phyloP scores from a whole-genome alignment of 2,797 vertebrate species.

The Sebastes iracundus region DNA sequence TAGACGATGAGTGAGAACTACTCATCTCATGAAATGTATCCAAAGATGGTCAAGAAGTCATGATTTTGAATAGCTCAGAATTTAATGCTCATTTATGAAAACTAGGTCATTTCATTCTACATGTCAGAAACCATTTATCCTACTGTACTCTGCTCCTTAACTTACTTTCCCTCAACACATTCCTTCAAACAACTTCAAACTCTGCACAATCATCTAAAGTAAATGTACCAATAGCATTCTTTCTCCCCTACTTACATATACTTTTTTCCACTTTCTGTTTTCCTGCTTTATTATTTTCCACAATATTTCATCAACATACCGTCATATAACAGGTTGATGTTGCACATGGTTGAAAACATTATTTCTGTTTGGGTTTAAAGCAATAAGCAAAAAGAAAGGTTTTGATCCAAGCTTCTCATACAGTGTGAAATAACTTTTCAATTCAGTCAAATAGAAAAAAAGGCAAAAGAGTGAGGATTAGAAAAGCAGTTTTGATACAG shows the following conservation, averaged over 20 bases:
- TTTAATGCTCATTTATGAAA: not conserved
- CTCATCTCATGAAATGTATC: not conserved
- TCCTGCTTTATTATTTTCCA: conserved; percentile 1
- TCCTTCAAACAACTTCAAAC: not conserved
- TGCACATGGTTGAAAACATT: not conserved
- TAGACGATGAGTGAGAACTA: not conserved
- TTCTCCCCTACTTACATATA: not conserved
- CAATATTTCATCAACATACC: not conserved
- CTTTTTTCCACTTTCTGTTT: not conserved
- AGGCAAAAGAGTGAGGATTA: not conserved
- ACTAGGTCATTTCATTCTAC: not conserved
- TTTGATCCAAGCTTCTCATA: not conserved
- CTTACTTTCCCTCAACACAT: conserved; percentile 24
- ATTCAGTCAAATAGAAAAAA: not conserved
- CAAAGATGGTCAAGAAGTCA: not conserved
- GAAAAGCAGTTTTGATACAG: not conserved
- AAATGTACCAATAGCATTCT: not conserved
- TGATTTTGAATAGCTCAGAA: not conserved
- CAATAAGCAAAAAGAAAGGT: not conserved
- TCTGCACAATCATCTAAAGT: not conserved
- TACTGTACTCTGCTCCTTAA: not conserved
- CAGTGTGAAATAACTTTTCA: conserved; percentile 6
- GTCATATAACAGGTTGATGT: not conserved
- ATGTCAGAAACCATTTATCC: conserved; percentile 1
- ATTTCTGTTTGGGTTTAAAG: not conserved